Percentiles rank a stretch among this genome's conserved stretches.
These are phyloP conservation scores for Phaenicophaeus curvirostris DNA, from an alignment of 2,797 vertebrate species.

Conservation along the genomic window DNA sequence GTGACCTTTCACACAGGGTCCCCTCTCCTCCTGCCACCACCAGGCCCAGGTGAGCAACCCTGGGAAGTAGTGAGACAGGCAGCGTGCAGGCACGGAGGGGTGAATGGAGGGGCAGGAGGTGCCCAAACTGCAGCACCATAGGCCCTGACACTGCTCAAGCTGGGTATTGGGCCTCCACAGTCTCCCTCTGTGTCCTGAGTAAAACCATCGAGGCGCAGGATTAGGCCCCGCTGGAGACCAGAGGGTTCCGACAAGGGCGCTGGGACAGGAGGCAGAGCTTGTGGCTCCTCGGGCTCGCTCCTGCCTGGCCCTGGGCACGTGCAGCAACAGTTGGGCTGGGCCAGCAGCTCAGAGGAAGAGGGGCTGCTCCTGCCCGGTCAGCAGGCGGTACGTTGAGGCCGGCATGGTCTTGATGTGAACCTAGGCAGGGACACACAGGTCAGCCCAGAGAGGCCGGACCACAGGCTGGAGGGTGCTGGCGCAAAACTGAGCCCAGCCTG, in stretches of 20 bases:
- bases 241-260: neutral
- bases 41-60: neutral
- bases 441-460: neutral
- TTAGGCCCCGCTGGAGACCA: neutral
- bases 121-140: fast-evolving
- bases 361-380: conserved; percentile 95
- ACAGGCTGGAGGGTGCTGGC: neutral
- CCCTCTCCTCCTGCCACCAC: neutral
- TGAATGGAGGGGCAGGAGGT: neutral
- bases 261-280: neutral
- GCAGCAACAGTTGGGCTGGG: fast-evolving
- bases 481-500: neutral
- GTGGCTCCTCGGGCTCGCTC: fast-evolving
- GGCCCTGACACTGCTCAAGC: neutral
- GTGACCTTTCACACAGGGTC: fast-evolving
- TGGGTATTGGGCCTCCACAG: neutral
- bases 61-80: neutral
- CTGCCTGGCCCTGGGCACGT: neutral
- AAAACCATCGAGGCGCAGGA: neutral
- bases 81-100: neutral
- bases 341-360: conserved; percentile 84
- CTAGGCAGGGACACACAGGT: conserved; percentile 64
- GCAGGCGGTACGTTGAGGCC: conserved; percentile 91
- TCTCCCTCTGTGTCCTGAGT: neutral
- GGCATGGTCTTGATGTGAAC: conserved; percentile 99